A percentile compares a stretch with the other conserved stretches of the same genome.
Conservation (phyloP, 2,888 invertebrate species). For the Odontocolon sp. region DNA sequence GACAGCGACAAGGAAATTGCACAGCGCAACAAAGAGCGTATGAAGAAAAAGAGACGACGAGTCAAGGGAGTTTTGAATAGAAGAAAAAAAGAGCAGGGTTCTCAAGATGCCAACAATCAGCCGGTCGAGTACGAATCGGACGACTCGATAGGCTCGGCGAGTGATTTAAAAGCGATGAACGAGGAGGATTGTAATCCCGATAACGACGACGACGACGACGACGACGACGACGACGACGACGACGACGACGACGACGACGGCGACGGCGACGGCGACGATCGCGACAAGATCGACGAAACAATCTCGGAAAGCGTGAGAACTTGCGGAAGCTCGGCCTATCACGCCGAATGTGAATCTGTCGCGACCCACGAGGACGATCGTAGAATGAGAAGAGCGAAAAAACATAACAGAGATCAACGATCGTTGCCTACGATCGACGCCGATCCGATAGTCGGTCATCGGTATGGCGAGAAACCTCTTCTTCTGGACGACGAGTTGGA, state of each 20-base stretch:
- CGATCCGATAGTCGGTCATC: constrained; percentile 86
- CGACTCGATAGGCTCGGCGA: constrained; percentile 88
- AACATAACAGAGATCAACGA: constrained; percentile 77
- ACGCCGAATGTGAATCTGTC: constrained; percentile 88
- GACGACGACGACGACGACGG: too few relatives aligned
- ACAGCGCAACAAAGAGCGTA: constrained; percentile 75
- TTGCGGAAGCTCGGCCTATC: constrained; percentile 87
- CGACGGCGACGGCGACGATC: too few relatives aligned
- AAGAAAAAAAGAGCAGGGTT: constrained; percentile 42
- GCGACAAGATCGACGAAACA: constrained; percentile 81
- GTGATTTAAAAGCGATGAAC: constrained; percentile 84
- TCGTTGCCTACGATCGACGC: constrained; percentile 71
- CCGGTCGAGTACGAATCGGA: constrained; percentile 82
- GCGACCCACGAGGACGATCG: constrained; percentile 84
- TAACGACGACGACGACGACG: too few relatives aligned
- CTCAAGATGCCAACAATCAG: constrained; percentile 57
- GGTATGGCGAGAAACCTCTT: constrained; percentile 89
- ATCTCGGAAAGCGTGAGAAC: constrained; percentile 86
- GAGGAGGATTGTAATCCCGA: constrained; percentile 80
- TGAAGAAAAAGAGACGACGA: constrained; percentile 78
- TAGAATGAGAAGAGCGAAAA: constrained; percentile 81
- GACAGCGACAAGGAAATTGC: constrained; percentile 80
- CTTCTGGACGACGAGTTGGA: constrained; percentile 90
- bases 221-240: too few relatives aligned
- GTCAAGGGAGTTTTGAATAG: constrained; percentile 71